Percentiles rank a stretch among this genome's conserved stretches.
Conservation (phyloP, 2,888 invertebrate species). For the Odontothrips loti region DNA sequence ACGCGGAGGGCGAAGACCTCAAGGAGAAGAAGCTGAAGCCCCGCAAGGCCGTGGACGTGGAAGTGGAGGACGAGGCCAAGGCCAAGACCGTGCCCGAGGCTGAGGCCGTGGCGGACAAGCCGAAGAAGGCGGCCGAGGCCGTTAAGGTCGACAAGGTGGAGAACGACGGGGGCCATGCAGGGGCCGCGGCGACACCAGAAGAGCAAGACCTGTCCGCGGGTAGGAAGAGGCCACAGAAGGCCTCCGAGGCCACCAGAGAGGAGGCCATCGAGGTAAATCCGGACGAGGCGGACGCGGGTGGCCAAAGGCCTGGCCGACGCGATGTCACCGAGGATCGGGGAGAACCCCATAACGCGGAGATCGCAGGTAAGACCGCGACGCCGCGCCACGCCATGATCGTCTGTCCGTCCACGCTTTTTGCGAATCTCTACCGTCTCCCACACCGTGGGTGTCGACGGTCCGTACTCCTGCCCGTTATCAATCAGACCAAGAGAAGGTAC, state of each 20-base stretch:
- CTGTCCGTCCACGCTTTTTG: not conserved
- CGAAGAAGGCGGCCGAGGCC: not conserved
- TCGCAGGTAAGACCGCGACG: not conserved
- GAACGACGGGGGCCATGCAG: not conserved
- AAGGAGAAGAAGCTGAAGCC: slow-evolving; percentile 39
- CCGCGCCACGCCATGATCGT: not conserved
- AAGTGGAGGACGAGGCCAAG: slow-evolving; percentile 29
- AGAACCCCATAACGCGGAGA: not conserved
- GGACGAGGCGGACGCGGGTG: not conserved
- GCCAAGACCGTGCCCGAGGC: not conserved
- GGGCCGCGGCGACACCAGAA: not conserved
- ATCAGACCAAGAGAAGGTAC: not conserved
- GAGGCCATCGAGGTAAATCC: not conserved
- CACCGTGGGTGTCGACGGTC: too few relatives aligned
- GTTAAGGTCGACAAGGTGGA: not conserved
- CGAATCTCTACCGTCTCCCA: not conserved
- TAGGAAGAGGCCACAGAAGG: not conserved
- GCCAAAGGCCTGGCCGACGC: not conserved
- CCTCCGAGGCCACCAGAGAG: not conserved
- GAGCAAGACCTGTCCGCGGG: not conserved
- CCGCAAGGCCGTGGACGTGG: slow-evolving; percentile 37
- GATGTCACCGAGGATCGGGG: not conserved
- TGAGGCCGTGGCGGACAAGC: not conserved
- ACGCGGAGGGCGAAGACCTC: slow-evolving; percentile 38
- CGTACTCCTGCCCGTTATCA: not conserved